Base-by-base conservation (phyloP, 2,113 vertebrate species). In the Ursus arctos region DNA sequence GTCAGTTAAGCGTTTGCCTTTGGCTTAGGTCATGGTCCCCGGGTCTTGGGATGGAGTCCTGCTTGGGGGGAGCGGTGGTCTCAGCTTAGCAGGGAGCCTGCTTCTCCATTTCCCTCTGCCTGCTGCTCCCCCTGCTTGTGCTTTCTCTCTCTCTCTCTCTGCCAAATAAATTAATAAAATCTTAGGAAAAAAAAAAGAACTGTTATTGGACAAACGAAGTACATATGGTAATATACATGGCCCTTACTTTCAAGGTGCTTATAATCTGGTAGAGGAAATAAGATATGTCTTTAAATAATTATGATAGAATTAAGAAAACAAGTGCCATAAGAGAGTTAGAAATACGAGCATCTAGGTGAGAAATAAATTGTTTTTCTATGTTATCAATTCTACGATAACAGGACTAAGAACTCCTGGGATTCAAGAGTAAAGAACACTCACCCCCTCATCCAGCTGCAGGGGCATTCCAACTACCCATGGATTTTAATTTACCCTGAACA, bases 401-500 rank as follows among this genome's bases (percentile, higher is more conserved):
- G n/a, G 14, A 51, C 51, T 82, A 57, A 79, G 31, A 57, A 51
- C 15, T 88, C 14, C 65, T 74, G 53, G 82, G 19, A 28, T 31
- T 53, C 22, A 47, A 80, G 63, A 43, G 13, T 90, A 55, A 79
- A 49, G 49, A 67, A 36, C 18, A 31, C 4, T 49, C 8, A 2
- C 7, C 14, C 0, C 13, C 19, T 86, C 55, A 57, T 85, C 11
- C 10, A 65, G 14, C 10, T 69, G 33, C 26, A 65, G 36, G 12
- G 51, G 0, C 16, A 1, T 69, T 76, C 9, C 3, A 26, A 31
- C 33, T 47, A 47, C 1, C 8, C 0, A n/a, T 7, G 63, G 55
- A 49, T 31, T 76, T 31, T 47, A 71, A 72, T 86, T 59, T 65
- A 43, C 5, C n/a, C 18, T 0, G 13, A 14, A 6, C 7, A 40